Base-by-base conservation (phyloP, 2,888 invertebrate genomes). In the Loripinus fragilis region DNA sequence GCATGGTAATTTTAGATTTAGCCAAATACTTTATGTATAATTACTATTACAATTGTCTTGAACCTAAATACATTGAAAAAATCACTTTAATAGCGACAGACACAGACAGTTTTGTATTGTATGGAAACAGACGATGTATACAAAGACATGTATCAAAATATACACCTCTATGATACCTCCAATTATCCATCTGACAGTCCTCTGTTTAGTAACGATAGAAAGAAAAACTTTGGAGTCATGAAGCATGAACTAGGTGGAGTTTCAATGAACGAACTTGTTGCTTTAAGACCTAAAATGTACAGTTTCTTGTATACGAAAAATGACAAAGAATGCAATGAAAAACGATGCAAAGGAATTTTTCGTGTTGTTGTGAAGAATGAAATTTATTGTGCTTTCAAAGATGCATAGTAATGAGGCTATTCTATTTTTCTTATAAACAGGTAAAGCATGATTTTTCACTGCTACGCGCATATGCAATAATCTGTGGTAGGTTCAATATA, bases 11-110 rank as follows among this genome's bases (percentile, higher is more conserved):
- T 69, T 23, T 67, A 30, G 75, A 68, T 28, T 55, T 74, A 41
- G 90, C 93, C 0, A 94, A 94, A 88, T 73, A 79, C 1, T 80
- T 90, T 30, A 91, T 94, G 86, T 94, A 93, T 78, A 89, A 92
- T 60, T 93, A 93, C 71, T 76, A 80, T 65, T 93, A 93, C 74
- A 87, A 90, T 72, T 30, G 77, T 48, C 41, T 79, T 3, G 74
- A 82, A 66, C 15, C 50, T 2, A 79, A 72, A 60, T 75, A 74
- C 23, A 64, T 38, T 15, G 7, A 65, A 2, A 75, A 69, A 0
- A 50, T 76, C 48, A 65, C 68, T 23, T 66, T 79, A 20, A 41
- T 77, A 17, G 72, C 89, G 7, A 77, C 77, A 3, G 77, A 81
- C 33, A 81, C 80, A 8, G 79, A 77, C 28, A 67, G 69, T 28